Percentiles rank a stretch among this genome's conserved stretches.
These are phyloP conservation scores for Menidia beryllina DNA, from an alignment of 2,113 vertebrate species.

Conservation along the genomic window DNA sequence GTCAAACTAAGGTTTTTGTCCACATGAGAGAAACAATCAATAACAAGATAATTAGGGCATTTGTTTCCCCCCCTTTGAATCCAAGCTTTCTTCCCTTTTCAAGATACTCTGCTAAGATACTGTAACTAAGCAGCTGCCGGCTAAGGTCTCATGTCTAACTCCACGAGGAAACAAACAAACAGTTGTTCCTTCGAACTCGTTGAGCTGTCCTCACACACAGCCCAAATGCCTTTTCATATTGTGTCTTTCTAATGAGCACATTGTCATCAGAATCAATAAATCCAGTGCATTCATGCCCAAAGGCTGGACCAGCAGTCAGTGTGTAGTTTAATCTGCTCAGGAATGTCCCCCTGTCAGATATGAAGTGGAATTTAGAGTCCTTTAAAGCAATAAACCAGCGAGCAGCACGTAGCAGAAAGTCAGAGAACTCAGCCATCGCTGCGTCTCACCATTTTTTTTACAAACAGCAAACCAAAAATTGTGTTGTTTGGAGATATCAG, in stretches of 20 bases:
- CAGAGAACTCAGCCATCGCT: no score
- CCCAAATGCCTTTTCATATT: slow-evolving; percentile 15
- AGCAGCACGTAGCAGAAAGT: not conserved
- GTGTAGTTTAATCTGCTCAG: not conserved
- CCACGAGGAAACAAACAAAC: not conserved
- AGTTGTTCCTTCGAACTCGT: not conserved
- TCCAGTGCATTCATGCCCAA: not conserved
- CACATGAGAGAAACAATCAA: no score
- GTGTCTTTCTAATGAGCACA: not conserved
- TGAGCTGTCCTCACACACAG: not conserved
- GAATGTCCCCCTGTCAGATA: slow-evolving; percentile 11
- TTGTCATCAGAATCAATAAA: not conserved
- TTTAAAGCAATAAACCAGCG: no score
- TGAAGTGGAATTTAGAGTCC: slow-evolving; percentile 19
- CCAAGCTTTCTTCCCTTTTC: not conserved
- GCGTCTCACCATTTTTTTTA: no score
- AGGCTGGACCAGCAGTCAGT: not conserved
- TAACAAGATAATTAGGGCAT: no score
- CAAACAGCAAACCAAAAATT: no score
- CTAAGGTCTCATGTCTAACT: not conserved
- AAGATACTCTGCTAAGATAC: not conserved
- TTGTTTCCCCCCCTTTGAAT: no score
- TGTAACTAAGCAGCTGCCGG: slow-evolving; percentile 5
- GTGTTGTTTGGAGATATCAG: no score
- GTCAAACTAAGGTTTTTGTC: no score